Conservation (phyloP, 2,113 vertebrate species). For the Girardinichthys multiradiatus region DNA sequence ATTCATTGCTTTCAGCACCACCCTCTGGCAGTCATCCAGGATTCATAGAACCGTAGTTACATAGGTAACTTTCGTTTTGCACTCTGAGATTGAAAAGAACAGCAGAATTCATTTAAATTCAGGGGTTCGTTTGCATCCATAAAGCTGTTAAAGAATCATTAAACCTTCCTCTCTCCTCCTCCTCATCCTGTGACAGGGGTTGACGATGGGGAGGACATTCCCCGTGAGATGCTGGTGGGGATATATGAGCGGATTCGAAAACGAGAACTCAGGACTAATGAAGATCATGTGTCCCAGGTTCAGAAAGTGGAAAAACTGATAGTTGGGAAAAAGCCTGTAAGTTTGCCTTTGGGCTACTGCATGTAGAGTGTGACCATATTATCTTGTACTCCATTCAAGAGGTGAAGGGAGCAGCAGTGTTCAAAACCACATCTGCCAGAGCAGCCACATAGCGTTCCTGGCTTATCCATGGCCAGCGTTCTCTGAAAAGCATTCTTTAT, state of each 20-base stretch:
- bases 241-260: constrained; percentile 97
- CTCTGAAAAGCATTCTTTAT: constrained; percentile 17
- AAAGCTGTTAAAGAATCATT: constrained; percentile 29
- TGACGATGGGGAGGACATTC: constrained; percentile 97
- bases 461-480: constrained; percentile 15
- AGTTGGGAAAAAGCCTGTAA: constrained; percentile 95
- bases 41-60: too few species aligned
- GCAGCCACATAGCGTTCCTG: too few species aligned
- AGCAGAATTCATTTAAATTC: neutral
- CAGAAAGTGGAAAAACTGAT: constrained; percentile 99
- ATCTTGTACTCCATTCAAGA: constrained; percentile 21
- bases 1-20: too few species aligned
- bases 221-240: constrained; percentile 91
- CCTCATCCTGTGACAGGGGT: constrained; percentile 82
- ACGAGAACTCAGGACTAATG: constrained; percentile 94
- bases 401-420: constrained; percentile 17
- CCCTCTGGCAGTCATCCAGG: too few species aligned
- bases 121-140: constrained; percentile 29
- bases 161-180: constrained; percentile 23
- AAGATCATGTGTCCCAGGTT: constrained; percentile 97
- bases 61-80: too few species aligned
- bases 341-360: constrained; percentile 47
- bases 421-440: constrained; percentile 30
- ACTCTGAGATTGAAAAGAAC: neutral
- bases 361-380: constrained; percentile 28